Percentiles rank a stretch among this genome's conserved stretches.
These are phyloP conservation scores for Tapirus terrestris DNA, from an alignment of 2,113 vertebrate species.

Conservation along the genomic window DNA sequence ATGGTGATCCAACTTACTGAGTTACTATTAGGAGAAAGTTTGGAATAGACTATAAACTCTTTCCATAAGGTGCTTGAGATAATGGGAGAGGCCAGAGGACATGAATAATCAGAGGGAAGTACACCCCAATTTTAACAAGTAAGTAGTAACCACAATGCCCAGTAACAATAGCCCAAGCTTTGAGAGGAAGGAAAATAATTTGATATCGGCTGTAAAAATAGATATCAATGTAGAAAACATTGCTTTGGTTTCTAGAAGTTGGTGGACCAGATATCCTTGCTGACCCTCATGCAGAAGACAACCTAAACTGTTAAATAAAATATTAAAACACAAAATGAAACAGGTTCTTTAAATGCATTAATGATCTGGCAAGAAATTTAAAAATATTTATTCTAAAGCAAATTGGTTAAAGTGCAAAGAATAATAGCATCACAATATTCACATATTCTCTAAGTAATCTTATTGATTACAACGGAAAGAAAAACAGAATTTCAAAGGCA, in stretches of 20 bases:
- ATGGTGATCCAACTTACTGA: not conserved
- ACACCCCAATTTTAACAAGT: not conserved
- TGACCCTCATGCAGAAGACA: not conserved
- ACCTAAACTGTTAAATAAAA: not conserved
- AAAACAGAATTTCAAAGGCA: not conserved
- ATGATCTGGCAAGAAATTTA: not conserved
- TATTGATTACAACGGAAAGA: not conserved
- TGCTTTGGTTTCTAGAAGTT: not conserved
- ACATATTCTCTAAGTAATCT: not conserved
- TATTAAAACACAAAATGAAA: not conserved
- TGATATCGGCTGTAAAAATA: not conserved
- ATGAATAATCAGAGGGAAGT: not conserved
- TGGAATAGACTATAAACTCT: not conserved
- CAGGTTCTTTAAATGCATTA: not conserved
- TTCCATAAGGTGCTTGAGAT: not conserved
- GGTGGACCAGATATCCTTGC: not conserved
- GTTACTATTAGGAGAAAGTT: not conserved
- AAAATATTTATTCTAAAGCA: not conserved
- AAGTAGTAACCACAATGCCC: not conserved
- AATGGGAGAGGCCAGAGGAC: not conserved
- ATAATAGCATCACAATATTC: not conserved
- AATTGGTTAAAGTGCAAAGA: not conserved
- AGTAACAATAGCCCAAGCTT: not conserved
- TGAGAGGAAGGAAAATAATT: not conserved
- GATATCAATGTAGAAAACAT: not conserved